A percentile compares a stretch with the other conserved stretches of the same genome.
phyloP scores from a whole-genome alignment of 2,113 vertebrate species.

The Sceloporus undulatus region DNA sequence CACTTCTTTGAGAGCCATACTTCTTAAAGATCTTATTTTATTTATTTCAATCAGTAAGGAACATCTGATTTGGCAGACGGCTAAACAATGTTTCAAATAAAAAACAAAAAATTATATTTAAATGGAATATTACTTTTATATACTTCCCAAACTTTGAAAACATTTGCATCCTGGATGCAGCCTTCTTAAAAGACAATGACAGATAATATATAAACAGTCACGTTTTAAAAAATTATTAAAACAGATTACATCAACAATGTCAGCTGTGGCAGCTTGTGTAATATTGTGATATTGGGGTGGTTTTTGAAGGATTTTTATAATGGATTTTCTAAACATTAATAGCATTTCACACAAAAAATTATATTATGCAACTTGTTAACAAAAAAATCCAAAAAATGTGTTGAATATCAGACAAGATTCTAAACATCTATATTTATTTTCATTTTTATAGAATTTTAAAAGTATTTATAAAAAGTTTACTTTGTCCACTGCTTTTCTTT shows the following conservation, averaged over 20 bases:
- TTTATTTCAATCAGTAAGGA: not conserved
- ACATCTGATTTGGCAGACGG: not conserved
- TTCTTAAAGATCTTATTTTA: not conserved
- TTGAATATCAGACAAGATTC: not conserved
- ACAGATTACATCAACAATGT: not conserved
- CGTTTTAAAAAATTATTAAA: not conserved
- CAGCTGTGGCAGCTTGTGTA: not conserved
- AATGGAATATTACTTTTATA: not conserved
- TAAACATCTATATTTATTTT: not conserved
- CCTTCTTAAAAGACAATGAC: not conserved
- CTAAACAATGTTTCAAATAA: not conserved
- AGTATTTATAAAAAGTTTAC: not conserved
- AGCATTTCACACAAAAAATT: not conserved
- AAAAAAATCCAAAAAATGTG: not conserved
- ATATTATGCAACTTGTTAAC: not conserved
- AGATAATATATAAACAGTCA: not conserved
- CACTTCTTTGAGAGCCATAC: too few relatives aligned
- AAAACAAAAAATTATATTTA: not conserved
- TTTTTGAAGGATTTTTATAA: not conserved
- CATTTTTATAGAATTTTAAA: not conserved
- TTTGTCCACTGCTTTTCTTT: not conserved
- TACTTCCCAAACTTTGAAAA: too few relatives aligned
- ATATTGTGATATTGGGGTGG: not conserved
- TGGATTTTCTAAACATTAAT: not conserved
- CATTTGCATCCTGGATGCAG: too few relatives aligned